Base-by-base conservation (phyloP, 2,888 invertebrate species). In the Lepidochrysops patricia region DNA sequence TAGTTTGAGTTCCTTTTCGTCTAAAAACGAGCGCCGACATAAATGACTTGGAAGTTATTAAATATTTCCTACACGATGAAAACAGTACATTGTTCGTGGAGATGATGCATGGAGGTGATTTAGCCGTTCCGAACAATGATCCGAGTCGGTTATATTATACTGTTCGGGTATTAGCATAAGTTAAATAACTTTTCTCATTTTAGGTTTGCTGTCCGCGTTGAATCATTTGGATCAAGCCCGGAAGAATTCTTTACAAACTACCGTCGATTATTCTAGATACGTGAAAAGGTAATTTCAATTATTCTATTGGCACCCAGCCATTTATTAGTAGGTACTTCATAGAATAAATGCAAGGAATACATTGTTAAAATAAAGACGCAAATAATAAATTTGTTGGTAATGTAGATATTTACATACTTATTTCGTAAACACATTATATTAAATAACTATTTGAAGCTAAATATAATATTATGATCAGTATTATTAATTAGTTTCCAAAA, bases 251-350 rank as follows among this genome's bases (percentile, higher is more conserved):
- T 79, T 92, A 61, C 91, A 93, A 68, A 91, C 92, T n/a, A 91
- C 94, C 72, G 90, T 95, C 67, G 97, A 97, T 87, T 97, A 97
- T 87, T 95, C 95, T 49, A 93, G 96, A 85, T 97, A 97, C 83
- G 96, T 97, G 64, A 94, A 95, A 81, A 93, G 96, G 90, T 89
- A 80, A 67, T 57, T 66, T 56, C n/a, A 23, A 60, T 9, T 9
- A 1, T 48, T 43, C 4, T 35, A 43, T 37, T 19, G n/a, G 15
- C 26, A 26, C 13, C 7, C 12, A 9, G 37, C 35, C 26, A 27
- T 4, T 27, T 52, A 52, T 52, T 15, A n/a, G 50, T n/a, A n/a
- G n/a, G n/a, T 7, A 13, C 26, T 50, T 25, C n/a, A 9, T 9
- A 43, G 6, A 3, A 9, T 43, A 43, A 43, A 9, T 43, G 19